These are phyloP conservation scores for Orthosia incerta DNA, from an alignment of 2,888 invertebrate species.

Conservation along the genomic window DNA sequence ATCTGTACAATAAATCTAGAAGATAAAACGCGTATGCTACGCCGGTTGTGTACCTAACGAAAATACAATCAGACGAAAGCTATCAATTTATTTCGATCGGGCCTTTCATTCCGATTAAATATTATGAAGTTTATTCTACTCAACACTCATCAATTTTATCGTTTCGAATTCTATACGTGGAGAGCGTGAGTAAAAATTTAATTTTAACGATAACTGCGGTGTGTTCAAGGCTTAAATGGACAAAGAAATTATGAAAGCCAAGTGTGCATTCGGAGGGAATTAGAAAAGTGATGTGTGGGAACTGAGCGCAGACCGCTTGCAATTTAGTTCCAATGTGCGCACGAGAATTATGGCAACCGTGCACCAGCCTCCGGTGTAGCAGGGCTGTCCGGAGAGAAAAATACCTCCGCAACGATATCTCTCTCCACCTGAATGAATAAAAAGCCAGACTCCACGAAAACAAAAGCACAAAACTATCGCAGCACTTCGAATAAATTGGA, in stretches of 20 bases:
- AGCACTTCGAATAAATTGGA: slow-evolving; percentile 46
- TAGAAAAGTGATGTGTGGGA: slow-evolving; percentile 89
- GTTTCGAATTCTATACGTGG: slow-evolving; percentile 55
- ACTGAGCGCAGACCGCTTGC: slow-evolving; percentile 77
- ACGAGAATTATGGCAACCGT: slow-evolving; percentile 87
- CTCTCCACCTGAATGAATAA: slow-evolving; percentile 10
- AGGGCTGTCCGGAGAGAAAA: slow-evolving; percentile 74
- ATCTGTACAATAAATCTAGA: slow-evolving; percentile 88
- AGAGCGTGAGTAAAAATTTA: slow-evolving; percentile 49
- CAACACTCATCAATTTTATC: slow-evolving; percentile 65
- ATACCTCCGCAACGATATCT: slow-evolving; percentile 8
- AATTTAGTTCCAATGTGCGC: slow-evolving; percentile 85
- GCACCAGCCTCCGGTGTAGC: slow-evolving; percentile 73
- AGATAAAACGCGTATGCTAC: slow-evolving; percentile 80
- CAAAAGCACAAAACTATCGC: slow-evolving; percentile 54
- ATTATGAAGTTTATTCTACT: slow-evolving; percentile 71
- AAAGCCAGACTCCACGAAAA: slow-evolving; percentile 31
- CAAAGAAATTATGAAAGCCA: slow-evolving; percentile 77
- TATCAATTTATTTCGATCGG: slow-evolving; percentile 76
- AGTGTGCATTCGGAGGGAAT: slow-evolving; percentile 79
- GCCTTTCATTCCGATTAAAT: slow-evolving; percentile 70
- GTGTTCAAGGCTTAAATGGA: slow-evolving; percentile 69
- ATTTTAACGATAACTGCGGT: slow-evolving; percentile 46
- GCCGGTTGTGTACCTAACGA: slow-evolving; percentile 74
- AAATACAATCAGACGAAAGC: slow-evolving; percentile 74